Conservation (phyloP, 2,797 vertebrate genomes). For the Siniperca obscura region DNA sequence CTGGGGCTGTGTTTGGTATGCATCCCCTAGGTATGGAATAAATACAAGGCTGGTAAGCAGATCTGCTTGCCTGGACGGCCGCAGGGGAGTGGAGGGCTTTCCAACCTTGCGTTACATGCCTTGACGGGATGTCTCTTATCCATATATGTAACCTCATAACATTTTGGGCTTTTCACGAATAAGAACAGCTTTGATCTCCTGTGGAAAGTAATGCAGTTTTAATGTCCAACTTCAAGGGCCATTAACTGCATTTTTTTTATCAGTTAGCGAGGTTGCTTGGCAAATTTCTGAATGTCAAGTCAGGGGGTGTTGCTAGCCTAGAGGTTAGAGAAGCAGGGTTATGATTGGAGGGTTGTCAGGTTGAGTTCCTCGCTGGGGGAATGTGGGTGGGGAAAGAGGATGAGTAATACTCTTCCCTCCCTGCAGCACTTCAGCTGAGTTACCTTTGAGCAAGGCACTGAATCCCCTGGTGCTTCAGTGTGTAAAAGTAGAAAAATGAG, state of each 20-base stretch:
- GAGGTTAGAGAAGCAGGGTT: constrained; percentile 40
- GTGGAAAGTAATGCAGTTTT: constrained; percentile 80
- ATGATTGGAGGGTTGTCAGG: constrained; percentile 62
- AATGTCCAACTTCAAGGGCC: constrained; percentile 82
- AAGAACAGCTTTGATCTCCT: constrained; percentile 84
- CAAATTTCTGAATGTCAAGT: constrained; percentile 64
- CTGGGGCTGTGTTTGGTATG: constrained; percentile 86
- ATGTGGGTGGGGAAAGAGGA: constrained; percentile 55
- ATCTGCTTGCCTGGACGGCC: constrained; percentile 69
- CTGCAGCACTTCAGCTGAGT: constrained; percentile 31
- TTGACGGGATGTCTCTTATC: constrained; percentile 80
- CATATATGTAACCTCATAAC: constrained; percentile 81
- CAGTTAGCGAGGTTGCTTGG: constrained; percentile 63
- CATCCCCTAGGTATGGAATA: constrained; percentile 85
- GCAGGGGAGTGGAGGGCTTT: constrained; percentile 61
- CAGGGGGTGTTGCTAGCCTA: constrained; percentile 55
- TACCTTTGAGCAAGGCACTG: constrained; percentile 71
- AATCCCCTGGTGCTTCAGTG: background rate
- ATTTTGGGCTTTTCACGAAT: constrained; percentile 79
- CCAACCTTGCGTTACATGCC: constrained; percentile 63
- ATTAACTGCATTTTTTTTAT: constrained; percentile 82
- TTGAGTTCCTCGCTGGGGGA: constrained; percentile 46
- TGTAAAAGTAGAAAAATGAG: constrained; percentile 28
- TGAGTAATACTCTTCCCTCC: constrained; percentile 44
- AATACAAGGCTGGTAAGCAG: constrained; percentile 76